phyloP scores from a whole-genome alignment of 1,140 invertebrate species.

The Caenorhabditis inopinata region DNA sequence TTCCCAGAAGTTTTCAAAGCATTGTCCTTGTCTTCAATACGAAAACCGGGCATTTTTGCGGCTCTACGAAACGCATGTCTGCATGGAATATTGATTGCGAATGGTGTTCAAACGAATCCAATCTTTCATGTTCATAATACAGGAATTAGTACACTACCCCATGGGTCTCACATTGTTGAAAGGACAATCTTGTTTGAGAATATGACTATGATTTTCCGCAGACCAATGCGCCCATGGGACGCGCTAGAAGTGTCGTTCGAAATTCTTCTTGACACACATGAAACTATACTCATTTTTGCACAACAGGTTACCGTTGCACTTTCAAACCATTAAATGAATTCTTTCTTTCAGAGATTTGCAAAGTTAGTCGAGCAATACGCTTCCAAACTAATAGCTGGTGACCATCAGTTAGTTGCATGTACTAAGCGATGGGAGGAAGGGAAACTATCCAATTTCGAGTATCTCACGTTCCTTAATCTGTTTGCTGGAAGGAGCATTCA shows the following conservation, averaged over 20 bases:
- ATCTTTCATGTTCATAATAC: neutral
- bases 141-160: neutral
- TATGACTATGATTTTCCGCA: conserved; percentile 11
- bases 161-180: neutral
- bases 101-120: neutral
- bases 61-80: neutral
- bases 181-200: neutral
- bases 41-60: neutral
- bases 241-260: neutral
- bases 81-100: neutral
- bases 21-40: neutral
- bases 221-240: conserved; percentile 3
- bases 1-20: neutral
- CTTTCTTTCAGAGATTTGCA: neutral
- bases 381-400: neutral
- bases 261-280: neutral
- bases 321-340: no score
- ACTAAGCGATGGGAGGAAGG: neutral
- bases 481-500: neutral
- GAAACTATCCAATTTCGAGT: neutral
- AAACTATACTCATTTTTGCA: neutral
- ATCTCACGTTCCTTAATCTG: neutral
- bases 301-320: neutral
- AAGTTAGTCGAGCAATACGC: neutral
- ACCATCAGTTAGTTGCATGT: neutral